A percentile compares a stretch with the other conserved stretches of the same genome.
Conservation (phyloP, 2,113 vertebrate genomes). For the Capricornis sumatraensis region DNA sequence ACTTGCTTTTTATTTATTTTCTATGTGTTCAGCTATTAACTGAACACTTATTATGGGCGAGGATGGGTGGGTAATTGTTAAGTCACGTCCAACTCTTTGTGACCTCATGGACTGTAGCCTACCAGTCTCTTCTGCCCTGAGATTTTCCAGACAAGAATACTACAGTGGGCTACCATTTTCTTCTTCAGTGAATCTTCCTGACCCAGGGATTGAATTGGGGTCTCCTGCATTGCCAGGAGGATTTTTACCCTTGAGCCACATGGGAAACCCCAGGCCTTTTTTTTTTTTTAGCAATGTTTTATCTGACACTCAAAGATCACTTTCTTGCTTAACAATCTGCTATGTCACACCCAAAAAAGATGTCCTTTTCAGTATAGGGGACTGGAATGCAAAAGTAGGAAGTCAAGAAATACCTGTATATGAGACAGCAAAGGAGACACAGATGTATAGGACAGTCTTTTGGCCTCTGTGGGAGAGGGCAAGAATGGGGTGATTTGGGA, state of each 20-base stretch:
- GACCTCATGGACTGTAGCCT: background rate
- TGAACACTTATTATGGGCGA: background rate
- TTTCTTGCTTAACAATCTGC: background rate
- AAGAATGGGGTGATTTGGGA: no score
- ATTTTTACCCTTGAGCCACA: background rate
- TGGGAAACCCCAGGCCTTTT: background rate
- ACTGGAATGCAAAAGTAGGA: background rate
- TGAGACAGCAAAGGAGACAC: no score
- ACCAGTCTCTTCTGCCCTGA: background rate
- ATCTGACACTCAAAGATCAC: background rate
- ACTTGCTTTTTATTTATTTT: background rate
- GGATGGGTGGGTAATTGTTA: background rate
- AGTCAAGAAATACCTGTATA: background rate
- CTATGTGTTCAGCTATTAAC: background rate
- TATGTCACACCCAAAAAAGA: background rate
- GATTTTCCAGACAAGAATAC: background rate
- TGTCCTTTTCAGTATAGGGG: background rate
- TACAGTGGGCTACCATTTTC: background rate
- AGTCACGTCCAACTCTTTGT: background rate
- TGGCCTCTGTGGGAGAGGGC: no score
- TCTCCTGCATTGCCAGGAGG: background rate
- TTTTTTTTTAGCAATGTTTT: background rate
- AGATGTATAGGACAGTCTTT: no score
- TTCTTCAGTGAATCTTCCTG: background rate
- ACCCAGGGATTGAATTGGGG: background rate